phyloP scores from a whole-genome alignment of 2,113 vertebrate species.

The Aviceda subcristata region DNA sequence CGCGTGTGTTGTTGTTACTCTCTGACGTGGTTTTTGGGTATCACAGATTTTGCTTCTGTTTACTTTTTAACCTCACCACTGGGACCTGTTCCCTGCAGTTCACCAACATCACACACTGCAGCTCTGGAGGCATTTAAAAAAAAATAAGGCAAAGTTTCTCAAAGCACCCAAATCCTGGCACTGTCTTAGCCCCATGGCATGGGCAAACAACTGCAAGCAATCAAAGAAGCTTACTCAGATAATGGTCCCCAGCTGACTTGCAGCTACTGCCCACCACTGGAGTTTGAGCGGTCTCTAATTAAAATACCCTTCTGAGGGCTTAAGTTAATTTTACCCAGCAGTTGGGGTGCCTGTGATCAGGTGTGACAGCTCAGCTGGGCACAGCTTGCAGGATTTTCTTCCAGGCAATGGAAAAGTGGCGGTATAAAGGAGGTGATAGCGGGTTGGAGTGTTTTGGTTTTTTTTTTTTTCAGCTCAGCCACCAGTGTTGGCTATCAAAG shows the following conservation, averaged over 20 bases:
- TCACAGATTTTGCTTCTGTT: not conserved
- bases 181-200: fast-evolving
- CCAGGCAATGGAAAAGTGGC: not conserved
- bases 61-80: not conserved
- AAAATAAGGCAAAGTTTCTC: not conserved
- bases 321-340: not conserved
- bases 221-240: not conserved
- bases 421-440: not conserved
- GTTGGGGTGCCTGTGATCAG: not conserved
- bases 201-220: not conserved
- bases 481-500: fast-evolving
- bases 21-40: not conserved
- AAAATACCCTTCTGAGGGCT: not conserved
- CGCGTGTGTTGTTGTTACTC: not conserved
- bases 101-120: not conserved
- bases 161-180: not conserved
- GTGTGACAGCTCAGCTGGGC: not conserved
- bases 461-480: fast-evolving
- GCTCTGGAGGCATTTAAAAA: not conserved
- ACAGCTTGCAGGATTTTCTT: not conserved
- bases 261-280: not conserved
- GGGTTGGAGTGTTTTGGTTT: fast-evolving
- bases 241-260: not conserved
- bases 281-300: not conserved
- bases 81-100: not conserved